Conservation (phyloP, 2,888 invertebrate species). For the Chydorus sphaericus region DNA sequence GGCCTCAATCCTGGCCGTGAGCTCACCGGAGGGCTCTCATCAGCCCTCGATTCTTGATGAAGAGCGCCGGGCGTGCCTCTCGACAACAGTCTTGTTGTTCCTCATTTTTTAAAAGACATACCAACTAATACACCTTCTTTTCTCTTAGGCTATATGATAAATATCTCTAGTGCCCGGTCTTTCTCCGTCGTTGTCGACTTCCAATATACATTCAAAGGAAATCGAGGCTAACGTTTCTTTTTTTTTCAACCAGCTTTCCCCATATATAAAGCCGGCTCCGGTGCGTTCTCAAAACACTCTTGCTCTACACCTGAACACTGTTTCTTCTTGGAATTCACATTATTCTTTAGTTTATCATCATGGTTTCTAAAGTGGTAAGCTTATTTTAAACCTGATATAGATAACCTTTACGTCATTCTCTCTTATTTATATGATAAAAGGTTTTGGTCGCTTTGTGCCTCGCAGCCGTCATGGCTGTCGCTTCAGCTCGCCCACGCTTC, state of each 20-base stretch:
- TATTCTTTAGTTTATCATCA: not conserved
- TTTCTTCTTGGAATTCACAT: not conserved
- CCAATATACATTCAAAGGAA: no score
- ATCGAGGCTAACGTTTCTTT: not conserved
- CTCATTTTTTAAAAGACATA: no score
- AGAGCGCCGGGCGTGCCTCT: no score
- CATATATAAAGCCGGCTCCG: not conserved
- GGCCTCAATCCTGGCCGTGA: no score
- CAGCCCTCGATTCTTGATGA: no score
- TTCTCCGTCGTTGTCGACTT: no score
- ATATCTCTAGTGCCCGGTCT: no score
- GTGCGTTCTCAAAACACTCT: not conserved
- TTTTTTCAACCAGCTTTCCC: not conserved
- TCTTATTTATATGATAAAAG: not conserved
- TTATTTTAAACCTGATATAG: not conserved
- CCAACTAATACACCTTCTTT: no score
- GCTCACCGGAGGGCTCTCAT: no score
- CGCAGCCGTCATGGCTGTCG: slow-evolving; percentile 10
- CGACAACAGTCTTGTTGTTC: no score
- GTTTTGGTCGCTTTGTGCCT: slow-evolving; percentile 9
- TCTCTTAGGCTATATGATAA: no score
- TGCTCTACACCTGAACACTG: slow-evolving; percentile 4
- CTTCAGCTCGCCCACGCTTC: slow-evolving; percentile 15
- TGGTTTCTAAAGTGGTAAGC: slow-evolving; percentile 13
- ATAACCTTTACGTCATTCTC: not conserved